Evolutionary conservation across 2,797 vertebrate genomes (phyloP), one percentile per base, ranked within the genome.

Genomic region (Lutjanus campechanus): DNA sequence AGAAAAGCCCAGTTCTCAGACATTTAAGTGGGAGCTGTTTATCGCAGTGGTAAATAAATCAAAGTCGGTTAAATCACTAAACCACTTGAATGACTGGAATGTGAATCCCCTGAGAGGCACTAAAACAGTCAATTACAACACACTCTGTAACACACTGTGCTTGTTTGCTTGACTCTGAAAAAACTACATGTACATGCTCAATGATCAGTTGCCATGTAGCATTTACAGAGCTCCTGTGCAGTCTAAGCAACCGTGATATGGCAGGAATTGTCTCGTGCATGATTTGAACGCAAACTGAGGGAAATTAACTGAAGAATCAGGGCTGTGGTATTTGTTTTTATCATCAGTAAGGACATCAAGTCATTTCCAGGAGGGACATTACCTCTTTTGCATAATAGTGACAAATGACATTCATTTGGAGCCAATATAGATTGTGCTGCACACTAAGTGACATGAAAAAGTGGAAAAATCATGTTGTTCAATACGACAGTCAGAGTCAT

Each of bases 201-300:
- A 73, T 82, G 74, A 88, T 88, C 71, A 68, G 40, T 25, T 85
- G 69, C 49, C 70, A 69, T 68, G 51, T 70, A 29, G 51, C 61
- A 64, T 85, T 83, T 73, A 47, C 15, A 64, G 53, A 50, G 5
- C 25, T n/a, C 7, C 5, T 66, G 55, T 69, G 40, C 50, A 19
- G 55, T 66, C 46, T 12, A 69, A 19, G 43, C 62, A 67, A 46
- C 49, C 11, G 11, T 73, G 43, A 69, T 15, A 44, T 22, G 20
- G 44, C 50, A 53, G 55, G 19, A 36, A 19, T 74, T 54, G n/a
- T 44, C 50, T 53, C 41, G 43, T 12, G n/a, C n/a, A 29, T 69
- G 75, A 55, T 51, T 60, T 58, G 7, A 71, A 41, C 12, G 8
- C 61, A 12, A 74, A 63, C 16, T 11, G 19, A 12, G 6, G 4